Evolutionary conservation across 2,113 vertebrate species (phyloP), one percentile per base, ranked within the genome.

Genomic region (Rhabdomys dilectus): DNA sequence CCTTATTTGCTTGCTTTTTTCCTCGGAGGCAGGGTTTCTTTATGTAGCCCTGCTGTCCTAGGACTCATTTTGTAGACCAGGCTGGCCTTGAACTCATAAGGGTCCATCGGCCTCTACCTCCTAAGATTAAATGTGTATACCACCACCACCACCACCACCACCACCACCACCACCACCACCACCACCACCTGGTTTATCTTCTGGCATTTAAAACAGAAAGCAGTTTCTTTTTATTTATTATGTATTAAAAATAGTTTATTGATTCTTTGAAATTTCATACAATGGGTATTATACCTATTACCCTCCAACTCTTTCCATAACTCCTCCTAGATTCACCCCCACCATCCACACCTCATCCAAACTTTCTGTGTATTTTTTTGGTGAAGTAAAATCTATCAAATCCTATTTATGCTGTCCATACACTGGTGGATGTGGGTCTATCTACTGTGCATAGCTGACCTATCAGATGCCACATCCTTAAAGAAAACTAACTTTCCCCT

Each of bases 201-300:
- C 8, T 91, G 88, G 45, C 13, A 70, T 90, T 91, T 76, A 16
- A 91, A 82, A 73, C 39, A 34, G 45, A 82, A 95, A 75, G 53
- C 24, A 62, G 22, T 17, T n/a, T 42, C n/a, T 84, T 42, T 75
- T 42, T 42, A 75, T 26, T 75, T 45, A 75, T 42, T 39, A 73
- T 73, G 73, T 45, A 9, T 75, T 58, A 82, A 39, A 78, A 58
- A n/a, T 24, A 80, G 36, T 81, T 36, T 58, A 81, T 39, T 58
- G 21, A 26, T n/a, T 58, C 53, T 15, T 58, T 15, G 53, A 58
- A 82, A 58, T 82, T n/a, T 4, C 11, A 82, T 82, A 58, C 36
- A 81, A 58, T 58, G 36, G 15, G 7, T 82, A 53, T 58, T 26
- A 53, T 39, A 58, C 21, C 21, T 81, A 56, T 53, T 80, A 31